phyloP scores from a whole-genome alignment of 2,113 vertebrate species.

The Ginglymostoma cirratum region DNA sequence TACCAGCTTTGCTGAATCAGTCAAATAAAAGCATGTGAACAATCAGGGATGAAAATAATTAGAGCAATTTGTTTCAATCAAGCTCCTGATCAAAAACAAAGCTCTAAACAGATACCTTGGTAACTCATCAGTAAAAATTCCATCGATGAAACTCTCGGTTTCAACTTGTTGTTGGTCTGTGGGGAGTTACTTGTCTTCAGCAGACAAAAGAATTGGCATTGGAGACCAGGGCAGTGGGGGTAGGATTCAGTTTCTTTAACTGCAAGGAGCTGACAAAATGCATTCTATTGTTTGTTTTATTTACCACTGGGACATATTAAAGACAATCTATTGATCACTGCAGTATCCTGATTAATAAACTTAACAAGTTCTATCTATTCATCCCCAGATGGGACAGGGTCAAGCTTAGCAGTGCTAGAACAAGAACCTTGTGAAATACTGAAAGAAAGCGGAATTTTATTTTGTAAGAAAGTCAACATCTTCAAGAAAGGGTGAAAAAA shows the following conservation, averaged over 20 bases:
- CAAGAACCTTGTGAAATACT: background rate
- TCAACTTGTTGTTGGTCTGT: slow-evolving; percentile 40
- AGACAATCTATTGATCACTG: background rate
- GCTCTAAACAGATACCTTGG: slow-evolving; percentile 33
- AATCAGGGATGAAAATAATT: slow-evolving; percentile 22
- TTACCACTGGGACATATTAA: background rate
- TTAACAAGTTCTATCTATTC: background rate
- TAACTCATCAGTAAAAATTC: slow-evolving; percentile 40
- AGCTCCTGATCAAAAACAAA: slow-evolving; percentile 46
- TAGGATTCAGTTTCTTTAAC: background rate
- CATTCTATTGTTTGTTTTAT: background rate
- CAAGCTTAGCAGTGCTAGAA: background rate
- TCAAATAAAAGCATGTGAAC: slow-evolving; percentile 50
- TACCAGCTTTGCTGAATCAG: slow-evolving; percentile 55
- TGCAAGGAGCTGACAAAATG: background rate
- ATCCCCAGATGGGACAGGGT: background rate
- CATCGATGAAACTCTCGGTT: slow-evolving; percentile 39
- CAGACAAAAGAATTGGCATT: background rate
- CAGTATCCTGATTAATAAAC: background rate
- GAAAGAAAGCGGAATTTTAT: background rate
- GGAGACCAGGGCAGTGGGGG: background rate
- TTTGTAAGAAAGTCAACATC: background rate
- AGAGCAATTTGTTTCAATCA: background rate
- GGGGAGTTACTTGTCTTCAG: slow-evolving; percentile 41
- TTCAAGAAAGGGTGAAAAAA: background rate